Evolutionary conservation across 2,888 invertebrate genomes (phyloP).

Genomic region (Tortrix viridana): DNA sequence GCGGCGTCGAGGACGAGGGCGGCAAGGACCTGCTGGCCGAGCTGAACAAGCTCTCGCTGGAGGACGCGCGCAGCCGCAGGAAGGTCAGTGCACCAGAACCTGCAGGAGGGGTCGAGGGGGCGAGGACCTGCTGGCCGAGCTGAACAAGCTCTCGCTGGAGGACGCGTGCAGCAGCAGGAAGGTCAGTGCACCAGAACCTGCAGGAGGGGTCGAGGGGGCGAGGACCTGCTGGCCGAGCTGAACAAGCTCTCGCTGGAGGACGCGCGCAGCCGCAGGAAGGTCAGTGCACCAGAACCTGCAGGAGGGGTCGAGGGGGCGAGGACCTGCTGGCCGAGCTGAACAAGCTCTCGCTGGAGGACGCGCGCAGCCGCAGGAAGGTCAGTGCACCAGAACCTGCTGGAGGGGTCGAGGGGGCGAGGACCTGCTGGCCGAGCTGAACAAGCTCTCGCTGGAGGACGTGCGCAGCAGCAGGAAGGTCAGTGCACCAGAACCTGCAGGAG

Average conservation of each 20-base stretch:
- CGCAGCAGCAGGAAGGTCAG: too few relatives aligned
- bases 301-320: constrained; percentile 62
- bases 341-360: constrained; percentile 82
- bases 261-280: constrained; percentile 51
- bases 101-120: constrained; percentile 51
- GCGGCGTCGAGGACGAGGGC: constrained; percentile 55
- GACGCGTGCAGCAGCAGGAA: constrained; percentile 52
- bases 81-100: constrained; percentile 60
- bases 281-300: constrained; percentile 54
- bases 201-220: constrained; percentile 57
- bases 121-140: constrained; percentile 86
- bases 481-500: too few relatives aligned
- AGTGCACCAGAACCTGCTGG: too few relatives aligned
- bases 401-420: too few relatives aligned
- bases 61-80: constrained; percentile 54
- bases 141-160: constrained; percentile 85
- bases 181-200: constrained; percentile 58
- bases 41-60: constrained; percentile 85
- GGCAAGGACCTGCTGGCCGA: constrained; percentile 86
- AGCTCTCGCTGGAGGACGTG: too few relatives aligned
- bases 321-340: constrained; percentile 87
- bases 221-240: constrained; percentile 86
- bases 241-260: constrained; percentile 85
- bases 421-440: too few relatives aligned
- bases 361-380: constrained; percentile 52